Conservation (phyloP, 2,797 vertebrate genomes). For the Acanthopagrus latus region DNA sequence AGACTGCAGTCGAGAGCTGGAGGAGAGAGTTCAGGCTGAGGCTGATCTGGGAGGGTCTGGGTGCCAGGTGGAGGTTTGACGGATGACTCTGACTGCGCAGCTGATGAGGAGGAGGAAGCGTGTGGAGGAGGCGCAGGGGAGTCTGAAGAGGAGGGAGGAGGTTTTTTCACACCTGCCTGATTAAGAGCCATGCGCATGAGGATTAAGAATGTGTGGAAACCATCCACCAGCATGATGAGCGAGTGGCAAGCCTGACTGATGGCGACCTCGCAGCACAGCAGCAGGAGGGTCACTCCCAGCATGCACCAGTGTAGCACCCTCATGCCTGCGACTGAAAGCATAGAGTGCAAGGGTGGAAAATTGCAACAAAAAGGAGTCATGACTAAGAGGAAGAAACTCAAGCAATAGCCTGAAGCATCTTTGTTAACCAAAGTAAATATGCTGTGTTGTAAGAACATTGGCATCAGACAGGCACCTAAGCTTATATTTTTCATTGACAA, state of each 20-base stretch:
- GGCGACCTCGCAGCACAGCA: constrained; percentile 80
- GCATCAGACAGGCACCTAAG: too few relatives aligned
- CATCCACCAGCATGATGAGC: constrained; percentile 80
- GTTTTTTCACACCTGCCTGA: not conserved
- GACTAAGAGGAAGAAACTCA: too few relatives aligned
- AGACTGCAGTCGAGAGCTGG: constrained; percentile 26
- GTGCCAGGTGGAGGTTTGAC: not conserved
- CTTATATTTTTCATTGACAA: too few relatives aligned
- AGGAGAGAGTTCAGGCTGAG: not conserved
- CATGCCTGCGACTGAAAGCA: constrained; percentile 66
- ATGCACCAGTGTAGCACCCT: constrained; percentile 64
- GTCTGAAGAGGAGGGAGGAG: constrained; percentile 1
- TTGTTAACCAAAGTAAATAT: too few relatives aligned
- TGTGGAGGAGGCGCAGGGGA: constrained; percentile 4
- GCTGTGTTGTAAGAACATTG: too few relatives aligned
- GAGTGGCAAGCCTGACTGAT: constrained; percentile 82
- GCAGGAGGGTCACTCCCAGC: constrained; percentile 71
- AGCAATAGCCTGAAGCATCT: too few relatives aligned
- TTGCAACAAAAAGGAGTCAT: too few relatives aligned
- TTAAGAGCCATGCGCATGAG: constrained; percentile 69
- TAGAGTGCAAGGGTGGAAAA: not conserved
- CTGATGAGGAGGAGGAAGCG: constrained; percentile 10
- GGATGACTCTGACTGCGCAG: not conserved
- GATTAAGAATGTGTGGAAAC: constrained; percentile 84
- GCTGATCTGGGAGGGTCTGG: not conserved